Evolutionary conservation across 2,797 vertebrate genomes (phyloP), one percentile per base, ranked within the genome.

Genomic region (Cottoperca gobio): DNA sequence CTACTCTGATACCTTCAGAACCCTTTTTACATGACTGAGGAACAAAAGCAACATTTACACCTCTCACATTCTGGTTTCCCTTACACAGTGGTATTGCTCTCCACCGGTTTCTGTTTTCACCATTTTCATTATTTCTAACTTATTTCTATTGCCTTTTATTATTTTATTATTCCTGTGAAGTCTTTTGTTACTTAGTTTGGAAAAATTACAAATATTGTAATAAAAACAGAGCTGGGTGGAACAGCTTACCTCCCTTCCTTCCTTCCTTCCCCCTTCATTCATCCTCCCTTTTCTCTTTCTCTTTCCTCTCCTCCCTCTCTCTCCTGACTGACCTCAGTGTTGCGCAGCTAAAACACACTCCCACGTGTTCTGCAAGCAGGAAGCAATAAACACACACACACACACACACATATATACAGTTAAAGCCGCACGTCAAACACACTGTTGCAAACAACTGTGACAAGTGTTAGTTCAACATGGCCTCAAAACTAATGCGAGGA

Each of bases 341-440:
- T 79, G 63, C 12, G 21, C 78, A 78, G 79, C 79, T 86, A 24
- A 68, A 81, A 82, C 86, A 83, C 71, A 87, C 78, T 72, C 87
- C 84, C 87, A 91, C 88, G 78, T 89, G 89, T 67, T 71, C 53
- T 2, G 45, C 57, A 13, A 76, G 73, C 70, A 86, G 86, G 83
- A 84, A 86, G 76, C 73, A 82, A 88, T 53, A 84, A 54, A 89
- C 70, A 78, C 46, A 82, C 26, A 79, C 33, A 77, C 42, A 71
- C 55, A 68, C 64, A 66, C 42, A 69, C 45, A 65, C 59, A 76
- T 24, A 70, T 53, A 52, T 5, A 52, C 12, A 39, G 21, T 33
- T 14, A 26, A 55, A 48, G 26, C 42, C 13, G 45, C 57, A 39
- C 7, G 14, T 26, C 50, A 33, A 33, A 33, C 67, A 31, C 53